Conservation (phyloP, 2,113 vertebrate species). For the Nipponia nippon region DNA sequence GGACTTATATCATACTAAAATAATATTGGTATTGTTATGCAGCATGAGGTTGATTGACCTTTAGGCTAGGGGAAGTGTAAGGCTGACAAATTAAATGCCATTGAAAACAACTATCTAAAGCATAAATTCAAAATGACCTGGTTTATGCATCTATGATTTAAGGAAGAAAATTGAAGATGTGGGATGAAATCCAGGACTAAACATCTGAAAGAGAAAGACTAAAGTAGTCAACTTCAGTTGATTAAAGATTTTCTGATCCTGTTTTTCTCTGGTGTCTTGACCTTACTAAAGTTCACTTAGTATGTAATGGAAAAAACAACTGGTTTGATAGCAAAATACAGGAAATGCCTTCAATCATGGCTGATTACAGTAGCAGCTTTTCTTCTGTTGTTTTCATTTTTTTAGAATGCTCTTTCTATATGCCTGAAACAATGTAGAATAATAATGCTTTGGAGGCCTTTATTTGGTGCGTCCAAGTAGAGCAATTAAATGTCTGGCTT, state of each 20-base stretch:
- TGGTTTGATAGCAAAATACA: conserved; percentile 82
- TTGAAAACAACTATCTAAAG: not conserved
- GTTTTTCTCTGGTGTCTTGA: conserved; percentile 73
- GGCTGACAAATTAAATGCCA: not conserved
- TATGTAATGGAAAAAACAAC: conserved; percentile 90
- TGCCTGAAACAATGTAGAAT: conserved; percentile 50
- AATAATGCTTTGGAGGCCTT: conserved; percentile 18
- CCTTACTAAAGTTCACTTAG: conserved; percentile 73
- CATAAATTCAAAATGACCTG: not conserved
- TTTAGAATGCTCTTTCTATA: conserved; percentile 20
- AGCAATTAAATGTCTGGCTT: conserved; percentile 27
- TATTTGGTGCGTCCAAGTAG: conserved; percentile 22
- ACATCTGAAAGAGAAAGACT: conserved; percentile 44
- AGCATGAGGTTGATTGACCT: not conserved
- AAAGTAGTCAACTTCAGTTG: conserved; percentile 61
- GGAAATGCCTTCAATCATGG: conserved; percentile 88
- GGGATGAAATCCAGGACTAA: conserved; percentile 25
- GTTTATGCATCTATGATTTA: not conserved
- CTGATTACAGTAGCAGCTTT: conserved; percentile 81
- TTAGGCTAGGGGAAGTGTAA: not conserved
- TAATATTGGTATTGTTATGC: not conserved
- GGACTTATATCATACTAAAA: not conserved
- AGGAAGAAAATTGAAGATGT: not conserved
- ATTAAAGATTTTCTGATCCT: conserved; percentile 69
- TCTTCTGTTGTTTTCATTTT: conserved; percentile 68